These are phyloP conservation scores for Chondrosia reniformis DNA, from an alignment of 37 sponge, comb jelly and placozoan species.

Conservation along the genomic window DNA sequence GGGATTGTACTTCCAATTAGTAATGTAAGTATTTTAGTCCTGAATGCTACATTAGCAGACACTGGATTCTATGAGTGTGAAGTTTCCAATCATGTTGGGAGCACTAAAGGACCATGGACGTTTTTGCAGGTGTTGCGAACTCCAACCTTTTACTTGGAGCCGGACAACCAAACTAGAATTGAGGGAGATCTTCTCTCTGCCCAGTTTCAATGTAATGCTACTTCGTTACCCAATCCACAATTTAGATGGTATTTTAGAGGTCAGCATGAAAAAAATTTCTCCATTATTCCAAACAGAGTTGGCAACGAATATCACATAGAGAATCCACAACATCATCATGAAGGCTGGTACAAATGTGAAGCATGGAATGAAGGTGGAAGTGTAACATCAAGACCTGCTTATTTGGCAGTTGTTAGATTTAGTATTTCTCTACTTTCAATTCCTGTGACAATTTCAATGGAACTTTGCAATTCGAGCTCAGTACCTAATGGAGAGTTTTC, in stretches of 20 bases:
- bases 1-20: neutral
- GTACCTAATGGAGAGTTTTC: neutral
- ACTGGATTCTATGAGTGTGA: neutral
- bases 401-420: neutral
- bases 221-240: conserved; percentile 4
- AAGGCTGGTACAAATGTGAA: conserved; percentile 4
- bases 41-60: neutral
- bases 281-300: neutral
- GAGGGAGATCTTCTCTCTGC: neutral
- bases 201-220: neutral
- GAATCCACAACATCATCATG: neutral
- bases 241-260: neutral
- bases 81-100: neutral
- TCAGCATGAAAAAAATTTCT: neutral
- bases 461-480: neutral
- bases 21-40: neutral
- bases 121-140: neutral
- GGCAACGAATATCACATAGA: neutral
- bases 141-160: conserved; percentile 11
- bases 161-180: neutral
- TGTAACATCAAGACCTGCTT: neutral
- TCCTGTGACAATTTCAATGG: neutral
- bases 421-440: neutral
- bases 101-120: neutral
- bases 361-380: neutral